Base-by-base conservation (phyloP, 2,797 vertebrate genomes). In the Meriones psammophilus region DNA sequence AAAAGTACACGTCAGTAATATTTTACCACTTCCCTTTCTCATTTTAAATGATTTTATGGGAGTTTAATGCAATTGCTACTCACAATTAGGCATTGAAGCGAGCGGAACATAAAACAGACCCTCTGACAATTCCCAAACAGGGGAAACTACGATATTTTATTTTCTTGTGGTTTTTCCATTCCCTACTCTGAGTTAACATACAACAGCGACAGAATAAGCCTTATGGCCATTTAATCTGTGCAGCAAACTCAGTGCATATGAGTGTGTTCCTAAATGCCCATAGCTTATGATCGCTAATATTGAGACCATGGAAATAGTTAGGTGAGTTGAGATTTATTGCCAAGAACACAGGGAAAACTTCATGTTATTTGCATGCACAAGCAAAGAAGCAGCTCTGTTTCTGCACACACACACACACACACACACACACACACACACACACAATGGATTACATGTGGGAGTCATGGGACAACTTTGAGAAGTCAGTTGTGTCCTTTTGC, bases 1-100 rank as follows among this genome's bases (percentile, higher is more conserved):
- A 93, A 92, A 96, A 97, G 14, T 6, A 50, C 80, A 80, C 76
- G 30, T 20, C 9, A 79, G 56, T 81, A 73, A 46, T 83, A 87
- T 12, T 71, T 96, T 58, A 66, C 71, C 62, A 56, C 46, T 68
- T 78, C 79, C 62, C 58, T 77, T 68, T 94, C 74, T 89, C 54
- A 71, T 73, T 93, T 89, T 88, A 84, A 95, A 62, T 85, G 89
- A 73, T 69, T 85, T 94, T 71, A 74, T 80, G 66, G 68, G 50
- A 71, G 73, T 94, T 39, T 92, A 85, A 85, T 94, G 58, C 87
- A 96, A 89, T 88, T 68, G 39, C 73, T 54, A 83, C 33, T 86
- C 62, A 91, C 22, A 71, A 77, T 62, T 66, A 86, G 68, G 46
- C 4, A 66, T 9, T 46, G 46, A 33, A 20, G 28, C 64, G 46